A percentile compares a stretch with the other conserved stretches of the same genome.
These are phyloP conservation scores for Martes martes DNA, from an alignment of 2,113 vertebrate species.

Conservation along the genomic window DNA sequence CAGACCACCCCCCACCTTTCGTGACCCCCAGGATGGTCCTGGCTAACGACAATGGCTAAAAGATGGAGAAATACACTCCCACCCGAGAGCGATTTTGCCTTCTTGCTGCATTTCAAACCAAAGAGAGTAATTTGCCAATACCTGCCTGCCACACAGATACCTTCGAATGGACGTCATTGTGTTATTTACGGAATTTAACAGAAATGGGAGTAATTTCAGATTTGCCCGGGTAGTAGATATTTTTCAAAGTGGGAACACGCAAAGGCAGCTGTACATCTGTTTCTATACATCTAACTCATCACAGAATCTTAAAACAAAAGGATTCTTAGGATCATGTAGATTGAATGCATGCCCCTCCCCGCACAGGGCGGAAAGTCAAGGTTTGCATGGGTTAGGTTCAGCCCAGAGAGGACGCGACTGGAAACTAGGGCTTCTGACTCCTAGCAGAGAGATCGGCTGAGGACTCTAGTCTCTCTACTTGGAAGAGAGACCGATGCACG, in stretches of 20 bases:
- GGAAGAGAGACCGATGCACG: neutral
- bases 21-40: no score
- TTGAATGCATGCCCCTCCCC: accelerated
- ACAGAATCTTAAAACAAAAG: neutral
- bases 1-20: neutral
- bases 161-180: neutral
- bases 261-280: neutral
- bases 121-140: neutral
- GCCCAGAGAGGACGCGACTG: neutral
- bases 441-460: neutral
- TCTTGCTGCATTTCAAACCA: neutral
- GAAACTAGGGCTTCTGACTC: neutral
- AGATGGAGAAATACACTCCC: neutral
- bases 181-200: neutral
- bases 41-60: neutral
- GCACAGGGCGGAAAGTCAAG: neutral
- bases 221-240: neutral
- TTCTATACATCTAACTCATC: neutral
- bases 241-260: neutral
- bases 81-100: neutral
- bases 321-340: neutral
- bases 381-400: neutral
- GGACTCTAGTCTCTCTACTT: neutral
- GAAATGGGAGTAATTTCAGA: neutral
- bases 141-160: neutral